These are phyloP conservation scores for Teleogryllus oceanicus DNA, from an alignment of 2,888 invertebrate genomes.

Conservation along the genomic window DNA sequence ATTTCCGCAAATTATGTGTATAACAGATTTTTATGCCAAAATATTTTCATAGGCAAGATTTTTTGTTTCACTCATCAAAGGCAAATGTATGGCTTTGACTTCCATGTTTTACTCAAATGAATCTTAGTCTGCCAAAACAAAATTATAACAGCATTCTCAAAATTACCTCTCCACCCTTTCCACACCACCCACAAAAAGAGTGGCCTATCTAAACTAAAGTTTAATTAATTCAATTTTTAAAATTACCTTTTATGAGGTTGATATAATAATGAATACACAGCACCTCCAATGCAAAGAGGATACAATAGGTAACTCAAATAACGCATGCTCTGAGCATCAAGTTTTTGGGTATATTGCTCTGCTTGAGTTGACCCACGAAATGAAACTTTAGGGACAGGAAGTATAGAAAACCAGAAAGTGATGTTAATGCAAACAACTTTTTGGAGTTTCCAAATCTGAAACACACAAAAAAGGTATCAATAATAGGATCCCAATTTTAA, in stretches of 20 bases:
- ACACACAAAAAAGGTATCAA: not conserved
- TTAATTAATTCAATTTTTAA: not conserved
- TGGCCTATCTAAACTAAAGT: not conserved
- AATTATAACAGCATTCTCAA: no score
- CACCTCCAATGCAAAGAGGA: slow-evolving; percentile 82
- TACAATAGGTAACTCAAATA: slow-evolving; percentile 86
- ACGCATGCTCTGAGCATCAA: slow-evolving; percentile 89
- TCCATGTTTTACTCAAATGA: no score
- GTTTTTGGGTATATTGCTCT: slow-evolving; percentile 77
- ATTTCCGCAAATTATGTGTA: no score
- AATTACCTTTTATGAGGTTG: slow-evolving; percentile 88
- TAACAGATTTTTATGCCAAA: no score
- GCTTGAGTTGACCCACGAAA: slow-evolving; percentile 52
- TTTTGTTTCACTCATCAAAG: no score
- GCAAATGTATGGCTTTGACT: no score
- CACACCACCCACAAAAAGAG: no score
- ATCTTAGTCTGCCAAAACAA: no score
- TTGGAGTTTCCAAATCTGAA: slow-evolving; percentile 88
- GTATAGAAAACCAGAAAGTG: slow-evolving; percentile 46
- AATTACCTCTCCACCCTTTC: no score
- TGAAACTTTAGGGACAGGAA: slow-evolving; percentile 47
- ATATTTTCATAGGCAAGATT: no score
- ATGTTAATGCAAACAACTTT: slow-evolving; percentile 65
- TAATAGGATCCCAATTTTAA: no score
- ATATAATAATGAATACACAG: slow-evolving; percentile 87